phyloP scores from a whole-genome alignment of 1,140 invertebrate genomes.

The Achroia grisella region DNA sequence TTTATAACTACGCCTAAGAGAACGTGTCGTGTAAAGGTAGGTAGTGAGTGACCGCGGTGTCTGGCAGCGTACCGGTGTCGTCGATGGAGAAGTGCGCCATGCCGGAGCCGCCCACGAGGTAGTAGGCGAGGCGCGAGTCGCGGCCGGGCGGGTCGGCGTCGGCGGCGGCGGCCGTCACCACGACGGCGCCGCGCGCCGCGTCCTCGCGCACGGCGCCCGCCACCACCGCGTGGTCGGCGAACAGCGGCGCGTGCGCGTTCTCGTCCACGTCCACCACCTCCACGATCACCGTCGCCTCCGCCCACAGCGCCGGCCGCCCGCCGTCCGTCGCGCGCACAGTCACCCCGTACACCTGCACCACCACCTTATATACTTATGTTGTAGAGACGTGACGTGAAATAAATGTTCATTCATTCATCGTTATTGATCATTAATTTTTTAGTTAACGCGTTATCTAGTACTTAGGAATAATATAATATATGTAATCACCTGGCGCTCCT shows the following conservation, averaged over 20 bases:
- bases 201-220: conserved; percentile 84
- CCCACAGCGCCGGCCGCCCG: conserved; percentile 81
- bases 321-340: conserved; percentile 88
- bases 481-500: conserved; percentile 80
- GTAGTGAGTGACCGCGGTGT: no score
- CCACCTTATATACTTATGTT: no score
- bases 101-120: conserved; percentile 90
- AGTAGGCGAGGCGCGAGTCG: conserved; percentile 89
- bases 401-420: no score
- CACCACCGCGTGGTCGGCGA: conserved; percentile 85
- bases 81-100: conserved; percentile 94
- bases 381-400: no score
- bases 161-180: conserved; percentile 83
- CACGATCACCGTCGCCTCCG: conserved; percentile 85
- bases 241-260: conserved; percentile 88
- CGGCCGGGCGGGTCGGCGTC: conserved; percentile 86
- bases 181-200: conserved; percentile 81
- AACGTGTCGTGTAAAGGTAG: no score
- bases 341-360: conserved; percentile 82
- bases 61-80: conserved; percentile 88
- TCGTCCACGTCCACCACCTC: conserved; percentile 96
- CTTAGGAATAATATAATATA: no score
- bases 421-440: no score
- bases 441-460: no score
- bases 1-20: no score